Percentiles rank a stretch among this genome's conserved stretches.
These are phyloP conservation scores for Nyctalus aviator DNA, from an alignment of 2,797 vertebrate genomes.

Conservation along the genomic window DNA sequence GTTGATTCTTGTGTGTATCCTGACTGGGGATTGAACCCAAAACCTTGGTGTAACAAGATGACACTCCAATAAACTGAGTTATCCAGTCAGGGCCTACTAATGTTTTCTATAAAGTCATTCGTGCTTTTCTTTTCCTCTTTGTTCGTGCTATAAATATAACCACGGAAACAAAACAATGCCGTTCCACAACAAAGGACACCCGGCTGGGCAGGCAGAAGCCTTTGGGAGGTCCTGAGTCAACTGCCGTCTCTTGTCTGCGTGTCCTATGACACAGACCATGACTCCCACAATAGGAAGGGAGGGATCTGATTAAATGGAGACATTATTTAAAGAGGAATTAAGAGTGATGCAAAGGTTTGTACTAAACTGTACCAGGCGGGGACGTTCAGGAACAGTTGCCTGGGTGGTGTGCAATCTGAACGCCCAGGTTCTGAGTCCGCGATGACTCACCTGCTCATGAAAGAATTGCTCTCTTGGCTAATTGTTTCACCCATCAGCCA, in stretches of 20 bases:
- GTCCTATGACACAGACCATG: constrained; percentile 77
- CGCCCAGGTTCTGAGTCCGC: not conserved
- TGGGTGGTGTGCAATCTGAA: constrained; percentile 1
- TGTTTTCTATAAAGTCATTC: constrained; percentile 59
- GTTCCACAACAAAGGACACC: constrained; percentile 78
- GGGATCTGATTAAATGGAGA: constrained; percentile 62
- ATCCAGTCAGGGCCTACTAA: too few relatives aligned
- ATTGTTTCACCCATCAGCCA: not conserved
- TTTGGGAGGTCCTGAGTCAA: constrained; percentile 74
- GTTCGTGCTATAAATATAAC: constrained; percentile 79
- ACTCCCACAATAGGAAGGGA: constrained; percentile 73
- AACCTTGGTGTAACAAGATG: not conserved
- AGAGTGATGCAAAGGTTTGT: not conserved
- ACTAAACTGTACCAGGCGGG: not conserved
- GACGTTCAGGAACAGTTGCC: not conserved
- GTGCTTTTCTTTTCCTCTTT: constrained; percentile 52
- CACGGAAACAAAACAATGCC: constrained; percentile 80
- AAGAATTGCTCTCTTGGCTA: not conserved
- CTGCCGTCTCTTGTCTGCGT: constrained; percentile 66
- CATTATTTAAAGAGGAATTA: constrained; percentile 55
- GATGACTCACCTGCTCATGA: constrained; percentile 44
- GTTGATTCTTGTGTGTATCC: not conserved
- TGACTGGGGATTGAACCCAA: not conserved
- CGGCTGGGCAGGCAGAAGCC: constrained; percentile 72
- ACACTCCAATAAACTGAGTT: not conserved